Percentiles rank a stretch among this genome's conserved stretches.
Evolutionary conservation across 2,113 vertebrate species (phyloP).

Genomic region (Onychorhynchus coronatus): DNA sequence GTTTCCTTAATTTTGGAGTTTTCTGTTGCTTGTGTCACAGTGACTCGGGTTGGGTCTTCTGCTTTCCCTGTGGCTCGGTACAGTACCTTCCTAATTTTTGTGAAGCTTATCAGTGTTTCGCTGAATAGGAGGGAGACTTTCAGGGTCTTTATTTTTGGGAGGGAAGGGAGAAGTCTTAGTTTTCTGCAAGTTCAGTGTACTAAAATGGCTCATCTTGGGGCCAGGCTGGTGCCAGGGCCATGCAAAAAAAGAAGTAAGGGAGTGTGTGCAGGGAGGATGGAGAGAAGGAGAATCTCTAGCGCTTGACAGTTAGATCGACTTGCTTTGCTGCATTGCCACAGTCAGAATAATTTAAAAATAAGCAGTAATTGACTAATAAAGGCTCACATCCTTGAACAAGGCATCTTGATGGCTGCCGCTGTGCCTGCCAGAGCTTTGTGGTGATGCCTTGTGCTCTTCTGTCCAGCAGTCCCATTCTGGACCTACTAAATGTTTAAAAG

Average conservation of each 20-base stretch:
- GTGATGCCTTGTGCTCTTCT: background rate
- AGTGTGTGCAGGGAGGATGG: background rate
- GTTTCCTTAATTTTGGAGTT: background rate
- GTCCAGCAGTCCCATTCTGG: background rate
- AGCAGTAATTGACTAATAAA: background rate
- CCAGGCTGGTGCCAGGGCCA: accelerated
- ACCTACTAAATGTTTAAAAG: constrained; percentile 12
- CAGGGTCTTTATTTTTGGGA: background rate
- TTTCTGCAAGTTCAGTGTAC: background rate
- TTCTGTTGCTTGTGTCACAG: background rate
- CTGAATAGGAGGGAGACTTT: background rate
- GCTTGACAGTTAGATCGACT: background rate
- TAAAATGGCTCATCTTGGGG: background rate
- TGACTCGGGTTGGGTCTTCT: background rate
- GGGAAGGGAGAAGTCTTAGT: background rate
- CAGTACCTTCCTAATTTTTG: background rate
- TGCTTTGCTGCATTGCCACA: background rate
- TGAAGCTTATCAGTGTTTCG: background rate
- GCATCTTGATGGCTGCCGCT: background rate
- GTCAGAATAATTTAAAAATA: background rate
- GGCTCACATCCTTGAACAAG: background rate
- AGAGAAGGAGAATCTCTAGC: background rate
- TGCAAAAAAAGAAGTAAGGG: background rate
- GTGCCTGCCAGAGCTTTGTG: background rate
- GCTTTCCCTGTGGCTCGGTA: background rate